phyloP scores from a whole-genome alignment of 2,797 vertebrate species.

The Periophthalmus magnuspinnatus region DNA sequence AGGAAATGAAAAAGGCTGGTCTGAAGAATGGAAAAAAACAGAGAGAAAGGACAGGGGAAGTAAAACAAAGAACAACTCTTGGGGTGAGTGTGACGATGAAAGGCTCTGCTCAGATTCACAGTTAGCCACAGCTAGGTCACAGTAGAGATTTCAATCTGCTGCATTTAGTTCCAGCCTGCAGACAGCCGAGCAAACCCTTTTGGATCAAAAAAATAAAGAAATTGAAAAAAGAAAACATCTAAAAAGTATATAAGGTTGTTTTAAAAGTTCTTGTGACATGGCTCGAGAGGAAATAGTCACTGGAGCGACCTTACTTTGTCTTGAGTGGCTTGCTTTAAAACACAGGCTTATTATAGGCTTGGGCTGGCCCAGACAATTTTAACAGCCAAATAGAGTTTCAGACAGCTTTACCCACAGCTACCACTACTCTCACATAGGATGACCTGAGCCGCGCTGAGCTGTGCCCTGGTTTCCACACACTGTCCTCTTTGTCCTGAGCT shows the following conservation, averaged over 20 bases:
- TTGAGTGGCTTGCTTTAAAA: slow-evolving; percentile 62
- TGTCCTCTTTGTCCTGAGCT: slow-evolving; percentile 17
- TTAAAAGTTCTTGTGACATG: slow-evolving; percentile 75
- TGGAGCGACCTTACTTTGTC: slow-evolving; percentile 71
- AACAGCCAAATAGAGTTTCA: slow-evolving; percentile 53
- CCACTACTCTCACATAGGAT: slow-evolving; percentile 46
- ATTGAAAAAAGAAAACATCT: slow-evolving; percentile 19
- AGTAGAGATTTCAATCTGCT: slow-evolving; percentile 83
- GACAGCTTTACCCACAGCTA: slow-evolving; percentile 81
- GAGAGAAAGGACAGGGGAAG: slow-evolving; percentile 48
- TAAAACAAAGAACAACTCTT: slow-evolving; percentile 48
- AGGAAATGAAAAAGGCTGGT: slow-evolving; percentile 66
- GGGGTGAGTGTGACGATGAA: slow-evolving; percentile 52
- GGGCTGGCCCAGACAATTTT: slow-evolving; percentile 56
- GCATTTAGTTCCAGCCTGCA: slow-evolving; percentile 77
- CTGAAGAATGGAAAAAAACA: slow-evolving; percentile 52
- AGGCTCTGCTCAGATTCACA: slow-evolving; percentile 80
- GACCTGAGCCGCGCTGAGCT: slow-evolving; percentile 39
- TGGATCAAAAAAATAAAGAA: slow-evolving; percentile 67
- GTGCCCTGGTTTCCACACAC: slow-evolving; percentile 25
- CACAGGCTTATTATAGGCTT: slow-evolving; percentile 57
- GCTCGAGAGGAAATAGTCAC: slow-evolving; percentile 75
- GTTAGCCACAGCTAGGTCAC: slow-evolving; percentile 82
- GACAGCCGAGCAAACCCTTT: slow-evolving; percentile 73
- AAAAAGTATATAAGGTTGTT: slow-evolving; percentile 48